A percentile compares a stretch with the other conserved stretches of the same genome.
phyloP scores from a whole-genome alignment of 2,797 vertebrate species.

The Australoheros facetus region DNA sequence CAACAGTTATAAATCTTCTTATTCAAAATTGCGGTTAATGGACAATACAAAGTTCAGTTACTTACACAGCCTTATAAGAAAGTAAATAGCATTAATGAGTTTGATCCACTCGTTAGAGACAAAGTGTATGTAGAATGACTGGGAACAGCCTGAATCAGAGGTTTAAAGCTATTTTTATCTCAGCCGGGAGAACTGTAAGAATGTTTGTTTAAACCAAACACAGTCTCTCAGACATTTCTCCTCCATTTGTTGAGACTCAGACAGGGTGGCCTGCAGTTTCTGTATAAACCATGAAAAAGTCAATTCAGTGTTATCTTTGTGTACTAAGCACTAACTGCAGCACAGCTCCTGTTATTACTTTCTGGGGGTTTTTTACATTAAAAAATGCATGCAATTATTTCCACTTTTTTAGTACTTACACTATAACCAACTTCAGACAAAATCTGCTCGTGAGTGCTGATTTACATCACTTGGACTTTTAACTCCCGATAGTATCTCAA shows the following conservation, averaged over 20 bases:
- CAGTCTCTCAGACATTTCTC: slow-evolving; percentile 2
- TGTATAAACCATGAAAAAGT: neutral
- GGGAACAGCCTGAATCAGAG: neutral
- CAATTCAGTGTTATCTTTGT: neutral
- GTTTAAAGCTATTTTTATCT: slow-evolving; percentile 14
- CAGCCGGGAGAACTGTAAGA: neutral
- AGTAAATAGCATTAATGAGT: neutral
- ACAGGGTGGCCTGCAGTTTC: neutral
- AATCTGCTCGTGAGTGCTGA: neutral
- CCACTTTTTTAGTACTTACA: neutral
- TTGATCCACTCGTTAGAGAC: neutral
- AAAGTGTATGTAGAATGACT: neutral
- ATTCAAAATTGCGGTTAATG: neutral
- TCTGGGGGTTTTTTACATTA: neutral
- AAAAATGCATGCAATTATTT: neutral
- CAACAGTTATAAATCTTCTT: slow-evolving; percentile 33
- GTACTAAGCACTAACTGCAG: neutral
- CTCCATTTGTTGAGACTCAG: slow-evolving; percentile 6
- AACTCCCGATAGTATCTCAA: neutral
- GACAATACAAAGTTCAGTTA: neutral
- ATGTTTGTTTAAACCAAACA: slow-evolving; percentile 24
- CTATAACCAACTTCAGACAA: neutral
- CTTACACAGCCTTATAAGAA: neutral
- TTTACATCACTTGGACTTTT: neutral
- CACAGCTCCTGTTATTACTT: neutral